A percentile compares a stretch with the other conserved stretches of the same genome.
Conservation (phyloP, 2,113 vertebrate genomes). For the Coregonus clupeaformis region DNA sequence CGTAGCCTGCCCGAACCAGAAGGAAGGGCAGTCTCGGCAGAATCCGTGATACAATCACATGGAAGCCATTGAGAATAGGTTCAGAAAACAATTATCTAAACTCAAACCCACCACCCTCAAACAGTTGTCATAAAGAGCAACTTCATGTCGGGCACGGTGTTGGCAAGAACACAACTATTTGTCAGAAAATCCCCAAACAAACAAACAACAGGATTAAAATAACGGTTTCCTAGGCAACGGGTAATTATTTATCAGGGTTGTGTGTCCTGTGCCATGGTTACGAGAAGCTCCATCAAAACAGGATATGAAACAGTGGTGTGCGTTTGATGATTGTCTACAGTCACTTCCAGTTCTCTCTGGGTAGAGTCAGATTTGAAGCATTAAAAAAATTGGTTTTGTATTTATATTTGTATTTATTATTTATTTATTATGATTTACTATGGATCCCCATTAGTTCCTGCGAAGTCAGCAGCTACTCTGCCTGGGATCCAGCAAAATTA, state of each 20-base stretch:
- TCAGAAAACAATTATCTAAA: not conserved
- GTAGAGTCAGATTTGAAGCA: not conserved
- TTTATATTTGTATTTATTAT: no score
- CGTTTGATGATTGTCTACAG: not conserved
- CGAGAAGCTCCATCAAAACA: not conserved
- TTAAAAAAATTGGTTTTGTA: not conserved
- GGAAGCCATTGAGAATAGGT: not conserved
- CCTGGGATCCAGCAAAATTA: no score
- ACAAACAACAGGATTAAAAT: not conserved
- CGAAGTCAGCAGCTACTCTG: no score
- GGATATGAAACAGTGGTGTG: not conserved
- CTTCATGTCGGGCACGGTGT: not conserved
- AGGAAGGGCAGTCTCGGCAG: no score
- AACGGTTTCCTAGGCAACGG: not conserved
- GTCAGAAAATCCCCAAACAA: not conserved
- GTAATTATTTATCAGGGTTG: not conserved
- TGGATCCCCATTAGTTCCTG: no score
- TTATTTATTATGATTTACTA: no score
- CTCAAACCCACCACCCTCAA: not conserved
- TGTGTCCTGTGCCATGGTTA: not conserved
- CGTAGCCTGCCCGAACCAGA: no score
- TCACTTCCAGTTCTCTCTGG: not conserved
- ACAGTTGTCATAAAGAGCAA: not conserved
- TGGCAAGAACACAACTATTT: not conserved
- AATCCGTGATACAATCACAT: no score